These are phyloP conservation scores for Sturnira hondurensis DNA, from an alignment of 2,113 vertebrate genomes.

Conservation along the genomic window DNA sequence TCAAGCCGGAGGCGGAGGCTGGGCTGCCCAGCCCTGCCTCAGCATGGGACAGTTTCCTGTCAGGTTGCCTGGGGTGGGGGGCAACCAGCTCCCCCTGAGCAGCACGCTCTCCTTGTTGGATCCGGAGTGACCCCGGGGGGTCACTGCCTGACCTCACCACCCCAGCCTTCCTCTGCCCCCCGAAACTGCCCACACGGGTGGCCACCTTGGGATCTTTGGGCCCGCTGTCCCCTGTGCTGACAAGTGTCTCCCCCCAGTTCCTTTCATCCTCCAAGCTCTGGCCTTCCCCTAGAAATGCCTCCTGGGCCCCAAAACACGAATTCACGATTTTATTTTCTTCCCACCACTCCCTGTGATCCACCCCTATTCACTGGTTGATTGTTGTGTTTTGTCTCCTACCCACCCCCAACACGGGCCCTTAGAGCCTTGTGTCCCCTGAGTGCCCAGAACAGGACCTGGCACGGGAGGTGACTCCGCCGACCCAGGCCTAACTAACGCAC, in stretches of 20 bases:
- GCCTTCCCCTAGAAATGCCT: not conserved
- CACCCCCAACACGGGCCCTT: too few relatives aligned
- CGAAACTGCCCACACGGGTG: fast-evolving
- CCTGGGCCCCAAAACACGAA: fast-evolving
- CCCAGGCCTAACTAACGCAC: fast-evolving
- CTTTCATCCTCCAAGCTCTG: not conserved
- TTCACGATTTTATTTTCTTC: not conserved
- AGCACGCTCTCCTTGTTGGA: too few relatives aligned
- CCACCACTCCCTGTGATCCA: not conserved
- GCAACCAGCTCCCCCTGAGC: not conserved
- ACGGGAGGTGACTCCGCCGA: fast-evolving
- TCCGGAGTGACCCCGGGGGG: not conserved
- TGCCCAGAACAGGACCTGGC: not conserved
- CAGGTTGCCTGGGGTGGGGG: too few relatives aligned
- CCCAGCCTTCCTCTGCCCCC: not conserved
- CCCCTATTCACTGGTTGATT: not conserved
- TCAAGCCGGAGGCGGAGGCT: not conserved
- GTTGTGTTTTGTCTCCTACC: too few relatives aligned
- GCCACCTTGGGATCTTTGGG: not conserved
- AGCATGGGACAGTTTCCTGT: not conserved
- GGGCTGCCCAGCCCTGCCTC: not conserved
- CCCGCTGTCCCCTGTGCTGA: not conserved
- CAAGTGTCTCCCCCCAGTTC: not conserved
- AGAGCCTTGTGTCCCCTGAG: fast-evolving
- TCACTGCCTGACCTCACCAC: not conserved